Evolutionary conservation across 2,113 vertebrate species (phyloP).

Genomic region (Anthoscopus minutus): DNA sequence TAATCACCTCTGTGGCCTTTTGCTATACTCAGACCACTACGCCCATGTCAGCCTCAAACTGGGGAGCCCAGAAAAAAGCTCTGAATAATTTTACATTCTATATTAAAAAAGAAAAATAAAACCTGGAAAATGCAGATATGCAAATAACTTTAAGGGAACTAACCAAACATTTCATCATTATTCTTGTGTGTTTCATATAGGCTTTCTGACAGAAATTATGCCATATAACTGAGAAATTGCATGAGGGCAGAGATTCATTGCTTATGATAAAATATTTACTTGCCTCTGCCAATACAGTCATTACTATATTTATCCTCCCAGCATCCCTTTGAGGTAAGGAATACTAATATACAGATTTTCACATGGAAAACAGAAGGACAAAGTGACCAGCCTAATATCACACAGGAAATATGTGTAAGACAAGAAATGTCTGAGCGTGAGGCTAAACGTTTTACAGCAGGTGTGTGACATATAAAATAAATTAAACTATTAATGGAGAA

Average conservation of each 20-base stretch:
- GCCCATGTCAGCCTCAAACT: neutral
- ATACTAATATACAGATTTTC: neutral
- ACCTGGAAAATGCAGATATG: neutral
- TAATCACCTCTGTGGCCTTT: neutral
- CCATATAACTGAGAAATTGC: neutral
- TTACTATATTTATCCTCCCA: conserved; percentile 38
- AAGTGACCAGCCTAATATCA: neutral
- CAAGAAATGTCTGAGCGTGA: neutral
- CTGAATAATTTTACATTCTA: neutral
- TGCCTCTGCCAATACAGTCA: neutral
- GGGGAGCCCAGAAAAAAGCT: neutral
- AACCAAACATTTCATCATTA: neutral
- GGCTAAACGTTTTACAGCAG: conserved; percentile 10
- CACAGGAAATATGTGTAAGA: neutral
- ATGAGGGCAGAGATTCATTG: neutral
- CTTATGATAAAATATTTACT: conserved; percentile 21
- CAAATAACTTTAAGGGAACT: neutral
- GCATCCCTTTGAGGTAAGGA: conserved; percentile 7
- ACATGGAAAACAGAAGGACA: conserved; percentile 18
- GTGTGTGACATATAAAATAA: neutral
- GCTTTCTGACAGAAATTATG: rapidly evolving
- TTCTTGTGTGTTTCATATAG: neutral
- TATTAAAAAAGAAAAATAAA: neutral
- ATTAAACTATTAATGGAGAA: neutral
- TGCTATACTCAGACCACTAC: neutral